A percentile compares a stretch with the other conserved stretches of the same genome.
Evolutionary conservation across 2,888 invertebrate species (phyloP).

Genomic region (Smittia aterrima): DNA sequence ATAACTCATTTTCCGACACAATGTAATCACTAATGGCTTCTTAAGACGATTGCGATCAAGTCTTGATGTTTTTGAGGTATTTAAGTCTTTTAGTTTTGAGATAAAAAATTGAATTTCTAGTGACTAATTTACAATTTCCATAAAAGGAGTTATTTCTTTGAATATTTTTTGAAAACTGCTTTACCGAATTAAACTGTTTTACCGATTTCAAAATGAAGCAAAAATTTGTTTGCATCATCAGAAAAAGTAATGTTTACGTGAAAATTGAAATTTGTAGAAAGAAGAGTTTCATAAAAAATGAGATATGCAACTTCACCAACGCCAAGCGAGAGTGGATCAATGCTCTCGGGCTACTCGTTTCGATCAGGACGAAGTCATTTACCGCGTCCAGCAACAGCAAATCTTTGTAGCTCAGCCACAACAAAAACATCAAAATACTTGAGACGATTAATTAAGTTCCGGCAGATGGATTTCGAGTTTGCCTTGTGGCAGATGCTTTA

Average conservation of each 20-base stretch:
- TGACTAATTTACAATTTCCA: background rate
- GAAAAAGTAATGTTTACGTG: background rate
- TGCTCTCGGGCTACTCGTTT: conserved; percentile 48
- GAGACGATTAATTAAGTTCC: conserved; percentile 78
- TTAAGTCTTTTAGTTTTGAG: background rate
- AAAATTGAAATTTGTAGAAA: background rate
- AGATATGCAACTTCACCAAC: conserved; percentile 65
- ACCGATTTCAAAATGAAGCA: too few species aligned
- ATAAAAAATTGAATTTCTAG: background rate
- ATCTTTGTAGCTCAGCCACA: conserved; percentile 75
- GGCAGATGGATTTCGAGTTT: conserved; percentile 99
- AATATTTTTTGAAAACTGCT: background rate
- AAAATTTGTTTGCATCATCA: conserved; percentile 10
- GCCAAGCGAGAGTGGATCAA: conserved; percentile 54
- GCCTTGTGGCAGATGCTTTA: conserved; percentile 99
- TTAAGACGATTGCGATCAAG: background rate
- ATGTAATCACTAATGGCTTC: conserved; percentile 21
- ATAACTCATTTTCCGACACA: conserved; percentile 31
- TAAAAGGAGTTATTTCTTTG: background rate
- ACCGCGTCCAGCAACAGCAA: conserved; percentile 68
- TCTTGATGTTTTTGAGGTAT: conserved; percentile 21
- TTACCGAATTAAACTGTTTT: too few species aligned
- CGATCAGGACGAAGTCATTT: conserved; percentile 58
- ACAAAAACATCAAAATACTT: conserved; percentile 87
- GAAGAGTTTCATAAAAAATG: conserved; percentile 51